A percentile compares a stretch with the other conserved stretches of the same genome.
Evolutionary conservation across 1,140 invertebrate genomes (phyloP).

Genomic region (Pseudobourletiella spinata): DNA sequence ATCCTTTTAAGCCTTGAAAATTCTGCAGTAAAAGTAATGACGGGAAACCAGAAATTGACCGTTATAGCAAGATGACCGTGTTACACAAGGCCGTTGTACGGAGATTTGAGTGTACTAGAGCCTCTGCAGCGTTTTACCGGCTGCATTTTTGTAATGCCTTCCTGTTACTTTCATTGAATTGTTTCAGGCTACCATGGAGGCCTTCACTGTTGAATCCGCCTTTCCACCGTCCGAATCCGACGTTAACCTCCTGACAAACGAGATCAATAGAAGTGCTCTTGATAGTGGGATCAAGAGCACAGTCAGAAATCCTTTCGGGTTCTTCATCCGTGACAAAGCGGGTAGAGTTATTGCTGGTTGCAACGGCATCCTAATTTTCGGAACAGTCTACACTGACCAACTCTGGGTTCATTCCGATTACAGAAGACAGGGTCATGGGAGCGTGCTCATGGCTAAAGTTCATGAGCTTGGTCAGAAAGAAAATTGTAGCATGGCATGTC

Average conservation of each 20-base stretch:
- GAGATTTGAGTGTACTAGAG: too few relatives aligned
- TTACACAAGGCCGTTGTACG: too few relatives aligned
- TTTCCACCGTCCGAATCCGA: neutral
- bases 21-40: too few relatives aligned
- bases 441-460: constrained; percentile 21
- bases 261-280: neutral
- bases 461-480: constrained; percentile 13
- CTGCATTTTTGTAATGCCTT: too few relatives aligned
- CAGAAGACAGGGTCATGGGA: constrained; percentile 10
- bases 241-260: neutral
- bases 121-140: too few relatives aligned
- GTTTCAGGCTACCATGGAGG: too few relatives aligned
- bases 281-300: neutral
- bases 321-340: neutral
- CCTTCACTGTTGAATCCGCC: neutral
- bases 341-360: constrained; percentile 14
- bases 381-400: constrained; percentile 23
- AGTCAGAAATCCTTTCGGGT: neutral
- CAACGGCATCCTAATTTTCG: constrained; percentile 20
- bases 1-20: too few relatives aligned
- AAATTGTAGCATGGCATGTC: neutral
- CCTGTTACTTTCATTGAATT: too few relatives aligned
- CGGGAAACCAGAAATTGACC: too few relatives aligned
- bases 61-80: too few relatives aligned
- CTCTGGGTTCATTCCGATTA: constrained; percentile 14